A percentile compares a stretch with the other conserved stretches of the same genome.
Evolutionary conservation across 1,140 invertebrate genomes (phyloP).

Genomic region (Heliothis subflexa): DNA sequence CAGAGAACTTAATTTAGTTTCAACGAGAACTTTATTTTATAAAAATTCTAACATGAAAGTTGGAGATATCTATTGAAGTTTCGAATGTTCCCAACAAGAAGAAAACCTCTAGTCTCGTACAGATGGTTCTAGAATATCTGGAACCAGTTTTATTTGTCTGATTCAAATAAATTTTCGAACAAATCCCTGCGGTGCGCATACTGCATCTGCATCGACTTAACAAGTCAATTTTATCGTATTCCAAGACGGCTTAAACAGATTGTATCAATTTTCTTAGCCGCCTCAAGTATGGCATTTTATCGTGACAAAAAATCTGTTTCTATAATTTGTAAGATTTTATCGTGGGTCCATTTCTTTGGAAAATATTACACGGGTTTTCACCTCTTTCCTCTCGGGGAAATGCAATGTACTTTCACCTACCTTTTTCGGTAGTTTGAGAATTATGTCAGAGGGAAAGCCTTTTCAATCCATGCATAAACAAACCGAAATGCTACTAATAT

Average conservation of each 20-base stretch:
- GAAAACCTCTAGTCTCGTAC: not conserved
- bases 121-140: conserved; percentile 1
- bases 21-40: conserved; percentile 1
- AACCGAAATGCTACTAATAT: too few species aligned
- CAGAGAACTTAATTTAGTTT: not conserved
- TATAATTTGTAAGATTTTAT: conserved; percentile 10
- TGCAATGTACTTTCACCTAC: too few species aligned
- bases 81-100: conserved; percentile 7
- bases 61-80: conserved; percentile 5
- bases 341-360: not conserved
- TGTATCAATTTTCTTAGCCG: conserved; percentile 30
- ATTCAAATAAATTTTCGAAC: conserved; percentile 42
- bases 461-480: too few species aligned
- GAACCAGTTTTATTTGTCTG: conserved; percentile 11
- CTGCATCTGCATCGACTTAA: conserved; percentile 34
- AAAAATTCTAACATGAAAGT: not conserved
- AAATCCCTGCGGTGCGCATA: conserved; percentile 17
- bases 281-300: conserved; percentile 23
- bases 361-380: too few species aligned
- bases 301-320: not conserved
- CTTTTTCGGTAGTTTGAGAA: too few species aligned
- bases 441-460: too few species aligned
- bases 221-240: conserved; percentile 21
- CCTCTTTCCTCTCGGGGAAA: too few species aligned
- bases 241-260: conserved; percentile 24